Evolutionary conservation across 2,888 invertebrate species (phyloP).

Genomic region (Endotricha flammealis): DNA sequence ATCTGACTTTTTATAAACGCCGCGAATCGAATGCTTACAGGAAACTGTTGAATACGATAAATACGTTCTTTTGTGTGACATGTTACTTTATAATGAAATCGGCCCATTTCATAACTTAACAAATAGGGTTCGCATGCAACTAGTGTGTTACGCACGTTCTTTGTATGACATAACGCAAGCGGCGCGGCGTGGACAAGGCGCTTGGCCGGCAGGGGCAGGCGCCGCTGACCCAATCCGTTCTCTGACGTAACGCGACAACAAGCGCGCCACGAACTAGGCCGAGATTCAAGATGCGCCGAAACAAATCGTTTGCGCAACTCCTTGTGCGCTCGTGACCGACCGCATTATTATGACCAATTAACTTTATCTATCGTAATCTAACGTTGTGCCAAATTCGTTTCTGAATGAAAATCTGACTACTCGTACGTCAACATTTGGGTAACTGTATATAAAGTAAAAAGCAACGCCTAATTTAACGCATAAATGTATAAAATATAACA

Average conservation of each 20-base stretch:
- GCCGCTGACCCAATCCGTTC: conserved; percentile 60
- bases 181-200: conserved; percentile 46
- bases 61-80: neutral
- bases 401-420: conserved; percentile 3
- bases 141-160: conserved; percentile 45
- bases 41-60: neutral
- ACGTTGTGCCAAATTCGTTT: conserved; percentile 3
- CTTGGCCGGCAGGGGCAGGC: conserved; percentile 37
- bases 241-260: conserved; percentile 46
- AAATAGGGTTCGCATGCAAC: conserved; percentile 19
- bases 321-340: conserved; percentile 20
- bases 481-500: neutral
- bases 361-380: conserved; percentile 5
- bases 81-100: conserved; percentile 1
- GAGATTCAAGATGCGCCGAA: conserved; percentile 59
- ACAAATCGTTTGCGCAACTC: conserved; percentile 53
- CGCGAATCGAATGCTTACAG: neutral
- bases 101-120: conserved; percentile 5
- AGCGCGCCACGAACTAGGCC: conserved; percentile 52
- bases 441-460: too few relatives aligned
- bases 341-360: conserved; percentile 18
- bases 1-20: neutral
- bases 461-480: too few relatives aligned
- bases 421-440: neutral
- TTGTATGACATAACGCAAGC: conserved; percentile 54